Conservation (phyloP, 2,113 vertebrate genomes). For the Amphilophus citrinellus region DNA sequence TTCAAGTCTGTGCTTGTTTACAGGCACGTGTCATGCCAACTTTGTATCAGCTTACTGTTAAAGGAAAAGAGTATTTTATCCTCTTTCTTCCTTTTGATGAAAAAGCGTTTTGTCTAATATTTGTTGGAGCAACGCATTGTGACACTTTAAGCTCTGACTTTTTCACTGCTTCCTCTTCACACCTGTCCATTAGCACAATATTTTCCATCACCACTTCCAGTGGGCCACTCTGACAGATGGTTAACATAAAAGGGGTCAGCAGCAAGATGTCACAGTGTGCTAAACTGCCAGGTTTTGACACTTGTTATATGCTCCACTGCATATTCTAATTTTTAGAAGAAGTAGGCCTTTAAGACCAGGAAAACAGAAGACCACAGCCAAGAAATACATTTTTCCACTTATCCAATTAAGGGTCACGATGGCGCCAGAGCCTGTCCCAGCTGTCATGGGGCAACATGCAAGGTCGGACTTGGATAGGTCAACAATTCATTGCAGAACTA, state of each 20-base stretch:
- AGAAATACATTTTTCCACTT: background rate
- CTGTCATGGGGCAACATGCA: background rate
- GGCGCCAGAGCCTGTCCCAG: background rate
- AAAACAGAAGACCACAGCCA: background rate
- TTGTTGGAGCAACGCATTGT: background rate
- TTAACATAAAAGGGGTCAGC: background rate
- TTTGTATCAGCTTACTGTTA: background rate
- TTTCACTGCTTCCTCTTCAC: slow-evolving; percentile 3
- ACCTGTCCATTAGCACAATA: background rate
- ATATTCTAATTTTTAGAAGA: background rate
- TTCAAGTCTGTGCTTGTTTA: background rate
- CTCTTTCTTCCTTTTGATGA: background rate
- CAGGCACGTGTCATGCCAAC: background rate
- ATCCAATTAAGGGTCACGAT: background rate
- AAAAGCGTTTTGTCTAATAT: background rate
- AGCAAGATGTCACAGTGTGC: background rate
- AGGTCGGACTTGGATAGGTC: accelerated
- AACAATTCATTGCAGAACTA: background rate
- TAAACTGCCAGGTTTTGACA: background rate
- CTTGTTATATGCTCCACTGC: background rate
- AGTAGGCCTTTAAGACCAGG: accelerated
- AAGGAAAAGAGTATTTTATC: background rate
- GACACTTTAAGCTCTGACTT: background rate
- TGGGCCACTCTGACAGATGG: background rate
- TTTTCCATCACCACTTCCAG: background rate